phyloP scores from a whole-genome alignment of 2,113 vertebrate genomes.

The Laticauda colubrina region DNA sequence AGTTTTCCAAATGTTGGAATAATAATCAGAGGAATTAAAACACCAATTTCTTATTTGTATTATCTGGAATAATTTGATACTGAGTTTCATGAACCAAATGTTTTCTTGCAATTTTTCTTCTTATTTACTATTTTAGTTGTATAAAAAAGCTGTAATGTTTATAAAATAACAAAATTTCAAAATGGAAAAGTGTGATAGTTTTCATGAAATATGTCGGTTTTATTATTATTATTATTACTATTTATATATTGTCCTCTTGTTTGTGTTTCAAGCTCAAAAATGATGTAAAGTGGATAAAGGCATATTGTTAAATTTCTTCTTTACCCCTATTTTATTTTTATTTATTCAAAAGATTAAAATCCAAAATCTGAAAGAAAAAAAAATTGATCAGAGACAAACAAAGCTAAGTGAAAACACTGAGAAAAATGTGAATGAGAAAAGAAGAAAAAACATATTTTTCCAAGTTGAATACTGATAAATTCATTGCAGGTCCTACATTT shows the following conservation, averaged over 20 bases:
- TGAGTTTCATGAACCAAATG: not conserved
- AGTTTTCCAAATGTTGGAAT: not conserved
- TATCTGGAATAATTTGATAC: not conserved
- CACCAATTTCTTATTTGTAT: not conserved
- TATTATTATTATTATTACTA: not conserved
- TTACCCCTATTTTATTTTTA: not conserved
- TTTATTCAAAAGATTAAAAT: not conserved
- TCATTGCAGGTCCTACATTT: no score
- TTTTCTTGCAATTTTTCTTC: not conserved
- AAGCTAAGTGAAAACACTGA: no score
- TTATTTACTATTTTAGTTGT: not conserved
- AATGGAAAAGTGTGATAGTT: not conserved
- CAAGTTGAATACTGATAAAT: no score
- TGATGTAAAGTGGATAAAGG: not conserved
- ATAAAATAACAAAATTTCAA: not conserved
- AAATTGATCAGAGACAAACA: no score
- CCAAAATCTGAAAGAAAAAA: no score
- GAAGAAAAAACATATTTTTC: no score
- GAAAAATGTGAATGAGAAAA: no score
- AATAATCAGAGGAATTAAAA: not conserved
- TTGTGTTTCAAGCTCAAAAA: not conserved
- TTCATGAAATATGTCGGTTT: accelerated
- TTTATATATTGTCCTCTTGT: not conserved
- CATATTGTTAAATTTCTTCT: not conserved
- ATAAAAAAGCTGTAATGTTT: not conserved